Conservation (phyloP, 2,113 vertebrate species). For the Melanotaenia duboulayi region DNA sequence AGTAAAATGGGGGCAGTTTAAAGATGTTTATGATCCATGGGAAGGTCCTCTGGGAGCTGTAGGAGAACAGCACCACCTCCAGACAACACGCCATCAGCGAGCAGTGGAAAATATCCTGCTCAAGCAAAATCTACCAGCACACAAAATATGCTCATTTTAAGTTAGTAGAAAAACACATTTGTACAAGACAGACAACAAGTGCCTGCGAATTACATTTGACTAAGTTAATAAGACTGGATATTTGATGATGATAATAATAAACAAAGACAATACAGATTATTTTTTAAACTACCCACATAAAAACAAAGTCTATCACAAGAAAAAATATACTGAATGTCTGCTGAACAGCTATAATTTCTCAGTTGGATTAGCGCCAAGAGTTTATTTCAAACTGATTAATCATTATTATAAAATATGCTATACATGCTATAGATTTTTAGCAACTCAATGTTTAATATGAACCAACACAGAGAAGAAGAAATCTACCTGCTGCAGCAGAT, state of each 20-base stretch:
- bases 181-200: too few relatives aligned
- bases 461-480: not conserved
- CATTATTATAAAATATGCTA: not conserved
- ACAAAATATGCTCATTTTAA: not conserved
- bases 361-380: not conserved
- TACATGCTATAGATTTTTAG: not conserved
- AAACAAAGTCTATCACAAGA: too few relatives aligned
- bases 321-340: too few relatives aligned
- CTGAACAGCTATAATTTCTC: too few relatives aligned
- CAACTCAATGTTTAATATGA: not conserved
- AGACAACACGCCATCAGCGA: slow-evolving; percentile 94
- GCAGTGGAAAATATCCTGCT: slow-evolving; percentile 94
- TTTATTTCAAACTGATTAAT: not conserved
- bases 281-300: too few relatives aligned
- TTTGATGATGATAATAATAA: too few relatives aligned
- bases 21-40: slow-evolving; percentile 95
- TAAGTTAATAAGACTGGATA: too few relatives aligned
- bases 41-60: slow-evolving; percentile 94
- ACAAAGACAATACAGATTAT: too few relatives aligned
- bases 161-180: too few relatives aligned
- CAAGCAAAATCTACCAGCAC: slow-evolving; percentile 86
- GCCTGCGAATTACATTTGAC: too few relatives aligned
- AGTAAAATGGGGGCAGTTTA: slow-evolving; percentile 90
- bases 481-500: not conserved
- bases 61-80: slow-evolving; percentile 96